phyloP scores from a whole-genome alignment of 2,113 vertebrate species.

The Tragulus kanchil region DNA sequence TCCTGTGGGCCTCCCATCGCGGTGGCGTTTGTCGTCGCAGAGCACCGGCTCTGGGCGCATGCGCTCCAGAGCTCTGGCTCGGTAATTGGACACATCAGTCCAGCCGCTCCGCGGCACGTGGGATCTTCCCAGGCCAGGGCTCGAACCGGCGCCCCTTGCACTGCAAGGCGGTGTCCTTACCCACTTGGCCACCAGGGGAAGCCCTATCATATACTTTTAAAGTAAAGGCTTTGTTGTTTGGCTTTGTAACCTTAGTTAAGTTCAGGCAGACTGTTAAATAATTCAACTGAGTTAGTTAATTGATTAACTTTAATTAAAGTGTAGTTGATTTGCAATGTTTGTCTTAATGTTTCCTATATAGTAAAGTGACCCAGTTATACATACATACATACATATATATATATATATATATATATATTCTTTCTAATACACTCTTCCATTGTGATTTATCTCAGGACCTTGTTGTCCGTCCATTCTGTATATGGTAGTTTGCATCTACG shows the following conservation, averaged over 20 bases:
- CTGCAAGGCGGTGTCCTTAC: no score
- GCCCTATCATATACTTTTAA: neutral
- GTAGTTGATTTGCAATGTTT: neutral
- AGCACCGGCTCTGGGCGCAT: no score
- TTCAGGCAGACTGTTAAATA: neutral
- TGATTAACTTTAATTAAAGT: neutral
- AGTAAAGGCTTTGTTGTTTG: neutral
- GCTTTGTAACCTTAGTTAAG: slow-evolving; percentile 19
- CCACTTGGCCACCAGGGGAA: no score
- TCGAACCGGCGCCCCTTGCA: no score
- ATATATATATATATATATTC: neutral
- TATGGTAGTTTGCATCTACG: neutral
- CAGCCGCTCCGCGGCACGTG: no score
- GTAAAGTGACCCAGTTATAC: neutral
- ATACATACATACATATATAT: accelerated
- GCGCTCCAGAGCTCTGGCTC: no score
- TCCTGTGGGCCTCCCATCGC: no score
- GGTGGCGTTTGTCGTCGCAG: no score
- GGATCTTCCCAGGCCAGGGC: no score
- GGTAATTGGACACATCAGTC: no score
- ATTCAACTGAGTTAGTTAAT: neutral
- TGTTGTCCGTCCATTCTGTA: neutral
- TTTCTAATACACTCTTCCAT: neutral
- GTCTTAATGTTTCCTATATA: neutral
- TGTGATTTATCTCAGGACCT: neutral